Evolutionary conservation across 2,888 invertebrate species (phyloP), one percentile per base, ranked within the genome.

Genomic region (Actias luna): DNA sequence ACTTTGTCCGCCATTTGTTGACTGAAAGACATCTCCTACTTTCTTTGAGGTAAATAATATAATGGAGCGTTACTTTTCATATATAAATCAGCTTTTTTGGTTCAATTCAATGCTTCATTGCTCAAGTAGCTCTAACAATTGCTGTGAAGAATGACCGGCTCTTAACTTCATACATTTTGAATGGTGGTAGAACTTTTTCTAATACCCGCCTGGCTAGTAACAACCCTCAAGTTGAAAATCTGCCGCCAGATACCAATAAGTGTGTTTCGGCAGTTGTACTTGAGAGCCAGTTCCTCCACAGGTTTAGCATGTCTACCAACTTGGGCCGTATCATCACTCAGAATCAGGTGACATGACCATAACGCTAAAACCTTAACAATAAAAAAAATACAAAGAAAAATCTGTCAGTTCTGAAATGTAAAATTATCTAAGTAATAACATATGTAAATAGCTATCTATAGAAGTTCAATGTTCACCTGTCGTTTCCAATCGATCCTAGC

Each of bases 41-140:
- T 50, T 29, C 55, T 55, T 55, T 29, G 55, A 55, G 25, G 46
- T 50, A 29, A 55, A 55, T 8, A 55, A 29, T n/a, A 29, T 29
- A 5, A 29, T 29, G 2, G 3, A 29, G 7, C 29, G 55, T 29
- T 16, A 16, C 29, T 55, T 55, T 55, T 14, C 22, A 8, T n/a
- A 42, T 18, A 1, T 12, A 25, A 50, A 50, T 0, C 12, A 12
- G 5, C 8, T 7, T 3, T 25, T 42, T 25, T 50, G 12, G 14
- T 12, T 33, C 4, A 50, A 50, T 50, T 50, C 12, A 2, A 50
- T 2, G 10, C 22, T 1, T 25, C 3, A 50, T 25, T 12, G 12
- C 22, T 50, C 0, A 12, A 50, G 22, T 12, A n/a, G n/a, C n/a
- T n/a, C n/a, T n/a, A n/a, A n/a, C 33, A 5, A 33, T 33, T 5